phyloP scores from a whole-genome alignment of 92 coral and sea anemone genomes.

The Nematostella vectensis region DNA sequence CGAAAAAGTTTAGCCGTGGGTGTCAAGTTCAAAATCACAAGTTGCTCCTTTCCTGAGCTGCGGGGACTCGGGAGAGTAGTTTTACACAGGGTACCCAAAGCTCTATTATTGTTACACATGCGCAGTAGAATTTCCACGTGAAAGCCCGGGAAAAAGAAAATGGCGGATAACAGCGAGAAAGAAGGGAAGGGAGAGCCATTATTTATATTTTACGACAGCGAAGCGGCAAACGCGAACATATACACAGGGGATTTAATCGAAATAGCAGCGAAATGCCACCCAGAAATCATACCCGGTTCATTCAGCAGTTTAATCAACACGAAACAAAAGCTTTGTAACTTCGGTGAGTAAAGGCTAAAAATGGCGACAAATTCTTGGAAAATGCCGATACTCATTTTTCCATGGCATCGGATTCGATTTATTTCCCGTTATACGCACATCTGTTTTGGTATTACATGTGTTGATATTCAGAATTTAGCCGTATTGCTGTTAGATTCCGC shows the following conservation, averaged over 20 bases:
- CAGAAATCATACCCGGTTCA: constrained; percentile 61
- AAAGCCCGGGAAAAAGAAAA: constrained; percentile 80
- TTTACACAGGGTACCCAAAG: too few species aligned
- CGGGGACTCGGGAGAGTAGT: too few species aligned
- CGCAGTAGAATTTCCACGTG: constrained; percentile 35
- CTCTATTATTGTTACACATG: too few species aligned
- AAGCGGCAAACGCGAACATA: constrained; percentile 76
- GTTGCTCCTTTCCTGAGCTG: too few species aligned
- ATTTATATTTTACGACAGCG: constrained; percentile 81
- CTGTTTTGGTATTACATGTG: too few species aligned
- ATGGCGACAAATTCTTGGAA: neutral
- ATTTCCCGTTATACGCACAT: too few species aligned
- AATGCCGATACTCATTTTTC: neutral
- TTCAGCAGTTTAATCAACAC: constrained; percentile 67
- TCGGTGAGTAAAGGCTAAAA: constrained; percentile 53
- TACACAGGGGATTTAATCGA: constrained; percentile 81
- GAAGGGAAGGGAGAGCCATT: constrained; percentile 49
- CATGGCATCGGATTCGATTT: neutral
- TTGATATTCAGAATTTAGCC: neutral
- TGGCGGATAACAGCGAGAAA: constrained; percentile 43
- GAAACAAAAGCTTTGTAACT: constrained; percentile 58
- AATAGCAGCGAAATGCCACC: constrained; percentile 87
- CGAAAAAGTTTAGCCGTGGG: too few species aligned
- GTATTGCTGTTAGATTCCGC: neutral
- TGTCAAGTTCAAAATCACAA: too few species aligned